Percentiles rank a stretch among this genome's conserved stretches.
Evolutionary conservation across 2,113 vertebrate genomes (phyloP).

Genomic region (Pterophyllum scalare): DNA sequence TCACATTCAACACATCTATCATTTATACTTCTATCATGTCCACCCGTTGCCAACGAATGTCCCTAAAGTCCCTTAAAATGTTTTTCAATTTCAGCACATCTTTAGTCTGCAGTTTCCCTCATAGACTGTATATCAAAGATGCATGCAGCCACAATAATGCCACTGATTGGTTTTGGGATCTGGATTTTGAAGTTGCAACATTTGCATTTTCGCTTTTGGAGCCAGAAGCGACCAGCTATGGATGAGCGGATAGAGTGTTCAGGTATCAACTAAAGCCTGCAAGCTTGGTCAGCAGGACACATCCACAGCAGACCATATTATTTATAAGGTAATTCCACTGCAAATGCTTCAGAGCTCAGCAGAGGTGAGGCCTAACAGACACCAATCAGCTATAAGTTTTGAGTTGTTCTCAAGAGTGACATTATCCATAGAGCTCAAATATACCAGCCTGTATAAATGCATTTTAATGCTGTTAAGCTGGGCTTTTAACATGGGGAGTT

Average conservation of each 20-base stretch:
- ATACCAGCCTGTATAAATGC: not conserved
- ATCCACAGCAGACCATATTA: no score
- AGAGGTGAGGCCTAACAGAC: not conserved
- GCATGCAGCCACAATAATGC: no score
- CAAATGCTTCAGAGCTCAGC: not conserved
- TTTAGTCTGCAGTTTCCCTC: not conserved
- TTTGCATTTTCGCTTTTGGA: no score
- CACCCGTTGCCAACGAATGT: not conserved
- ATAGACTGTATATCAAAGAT: not conserved
- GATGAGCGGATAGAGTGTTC: no score
- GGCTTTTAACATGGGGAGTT: no score
- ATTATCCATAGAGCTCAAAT: not conserved
- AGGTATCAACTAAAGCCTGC: no score
- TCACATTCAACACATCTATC: not conserved
- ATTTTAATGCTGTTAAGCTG: no score
- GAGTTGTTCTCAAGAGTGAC: not conserved
- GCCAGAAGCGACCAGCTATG: no score
- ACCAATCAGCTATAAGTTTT: not conserved
- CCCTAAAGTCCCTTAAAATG: not conserved
- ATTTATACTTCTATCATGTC: not conserved
- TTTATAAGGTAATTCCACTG: not conserved
- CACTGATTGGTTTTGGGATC: no score
- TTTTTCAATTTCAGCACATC: no score
- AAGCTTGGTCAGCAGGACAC: no score
- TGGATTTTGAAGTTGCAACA: no score